These are phyloP conservation scores for Corvus hawaiiensis DNA, from an alignment of 2,113 vertebrate species.

Conservation along the genomic window DNA sequence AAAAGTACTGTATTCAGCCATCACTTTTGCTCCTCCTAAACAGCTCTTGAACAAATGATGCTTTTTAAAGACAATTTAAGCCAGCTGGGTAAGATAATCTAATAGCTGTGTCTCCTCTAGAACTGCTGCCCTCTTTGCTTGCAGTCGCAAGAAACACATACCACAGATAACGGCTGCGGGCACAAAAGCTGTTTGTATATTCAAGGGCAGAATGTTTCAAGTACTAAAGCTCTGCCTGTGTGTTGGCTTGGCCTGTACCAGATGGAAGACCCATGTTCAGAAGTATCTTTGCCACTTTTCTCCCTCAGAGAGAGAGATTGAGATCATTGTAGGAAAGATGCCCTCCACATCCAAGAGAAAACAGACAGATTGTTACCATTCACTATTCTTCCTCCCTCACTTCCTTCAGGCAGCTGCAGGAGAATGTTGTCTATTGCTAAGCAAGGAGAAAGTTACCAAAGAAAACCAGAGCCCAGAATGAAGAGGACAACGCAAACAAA, in stretches of 20 bases:
- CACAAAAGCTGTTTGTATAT: conserved; percentile 31
- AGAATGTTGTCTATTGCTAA: background rate
- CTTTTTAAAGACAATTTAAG: conserved; percentile 15
- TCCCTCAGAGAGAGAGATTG: background rate
- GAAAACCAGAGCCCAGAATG: background rate
- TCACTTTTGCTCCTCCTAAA: background rate
- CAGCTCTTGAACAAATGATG: background rate
- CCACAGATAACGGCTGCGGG: background rate
- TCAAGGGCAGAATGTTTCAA: background rate
- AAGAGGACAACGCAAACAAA: background rate
- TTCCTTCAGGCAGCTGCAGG: conserved; percentile 45
- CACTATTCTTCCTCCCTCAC: conserved; percentile 18
- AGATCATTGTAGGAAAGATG: background rate
- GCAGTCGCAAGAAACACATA: conserved; percentile 6
- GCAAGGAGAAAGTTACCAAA: background rate
- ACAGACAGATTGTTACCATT: background rate
- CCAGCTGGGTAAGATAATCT: conserved; percentile 4
- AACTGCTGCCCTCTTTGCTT: conserved; percentile 16
- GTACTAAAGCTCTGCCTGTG: background rate
- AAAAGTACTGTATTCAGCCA: background rate
- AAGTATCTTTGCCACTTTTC: conserved; percentile 30
- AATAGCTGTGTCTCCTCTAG: conserved; percentile 11
- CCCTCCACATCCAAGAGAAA: background rate
- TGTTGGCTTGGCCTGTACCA: conserved; percentile 10
- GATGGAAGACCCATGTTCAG: background rate